Evolutionary conservation across 2,797 vertebrate species (phyloP).

Genomic region (Cuniculus paca): DNA sequence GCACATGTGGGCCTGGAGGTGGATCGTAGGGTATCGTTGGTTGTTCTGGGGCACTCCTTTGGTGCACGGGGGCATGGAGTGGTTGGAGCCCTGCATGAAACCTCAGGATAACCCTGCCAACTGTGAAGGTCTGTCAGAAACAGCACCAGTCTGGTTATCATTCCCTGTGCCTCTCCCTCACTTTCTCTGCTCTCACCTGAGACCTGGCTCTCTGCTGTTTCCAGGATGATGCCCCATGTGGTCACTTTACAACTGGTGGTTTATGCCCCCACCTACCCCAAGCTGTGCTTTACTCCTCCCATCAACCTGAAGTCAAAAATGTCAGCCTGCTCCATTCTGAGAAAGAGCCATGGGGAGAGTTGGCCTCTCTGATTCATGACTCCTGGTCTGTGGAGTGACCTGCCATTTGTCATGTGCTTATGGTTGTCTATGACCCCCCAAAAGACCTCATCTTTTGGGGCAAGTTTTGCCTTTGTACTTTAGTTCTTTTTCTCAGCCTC

Average conservation of each 20-base stretch:
- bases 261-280: background rate
- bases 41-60: background rate
- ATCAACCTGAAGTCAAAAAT: background rate
- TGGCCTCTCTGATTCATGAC: background rate
- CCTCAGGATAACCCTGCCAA: background rate
- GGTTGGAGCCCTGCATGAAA: background rate
- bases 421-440: background rate
- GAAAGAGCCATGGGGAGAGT: background rate
- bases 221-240: background rate
- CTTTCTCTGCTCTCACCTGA: background rate
- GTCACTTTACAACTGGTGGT: background rate
- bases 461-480: background rate
- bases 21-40: background rate
- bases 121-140: background rate
- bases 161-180: background rate
- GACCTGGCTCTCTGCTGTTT: background rate
- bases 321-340: background rate
- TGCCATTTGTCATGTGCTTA: background rate
- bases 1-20: background rate
- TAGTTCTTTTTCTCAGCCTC: background rate
- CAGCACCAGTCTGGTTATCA: background rate
- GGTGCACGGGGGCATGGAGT: too few relatives aligned
- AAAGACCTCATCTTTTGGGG: background rate
- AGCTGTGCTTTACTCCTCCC: background rate
- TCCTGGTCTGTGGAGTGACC: background rate